These are phyloP conservation scores for Elgaria multicarinata DNA, from an alignment of 2,113 vertebrate species.

Conservation along the genomic window DNA sequence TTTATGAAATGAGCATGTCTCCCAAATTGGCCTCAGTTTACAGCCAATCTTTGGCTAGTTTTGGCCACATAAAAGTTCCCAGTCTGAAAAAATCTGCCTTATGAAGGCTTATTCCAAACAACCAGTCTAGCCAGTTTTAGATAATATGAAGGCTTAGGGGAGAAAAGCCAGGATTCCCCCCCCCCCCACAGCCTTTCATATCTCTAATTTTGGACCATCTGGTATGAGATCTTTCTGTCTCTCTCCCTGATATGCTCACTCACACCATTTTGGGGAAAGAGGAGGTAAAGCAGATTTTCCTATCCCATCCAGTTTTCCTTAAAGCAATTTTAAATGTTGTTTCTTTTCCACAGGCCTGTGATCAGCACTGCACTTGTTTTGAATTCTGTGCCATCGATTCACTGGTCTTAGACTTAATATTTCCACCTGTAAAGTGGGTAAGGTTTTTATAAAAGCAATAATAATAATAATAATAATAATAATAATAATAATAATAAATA, in stretches of 20 bases:
- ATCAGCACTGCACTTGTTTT: background rate
- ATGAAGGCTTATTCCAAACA: background rate
- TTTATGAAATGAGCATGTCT: background rate
- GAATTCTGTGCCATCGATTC: background rate
- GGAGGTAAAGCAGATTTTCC: too few relatives aligned
- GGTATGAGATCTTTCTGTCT: background rate
- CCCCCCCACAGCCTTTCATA: background rate
- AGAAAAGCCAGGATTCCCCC: too few relatives aligned
- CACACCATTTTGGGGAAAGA: background rate
- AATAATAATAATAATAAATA: too few relatives aligned
- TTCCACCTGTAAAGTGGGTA: background rate
- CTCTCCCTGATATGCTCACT: background rate
- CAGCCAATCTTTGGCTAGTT: background rate
- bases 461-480: too few relatives aligned
- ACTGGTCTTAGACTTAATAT: background rate
- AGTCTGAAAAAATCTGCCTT: background rate
- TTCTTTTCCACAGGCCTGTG: background rate
- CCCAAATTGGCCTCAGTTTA: background rate
- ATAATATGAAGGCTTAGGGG: too few relatives aligned
- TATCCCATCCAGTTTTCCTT: background rate
- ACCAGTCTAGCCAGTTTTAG: background rate
- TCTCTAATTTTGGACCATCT: background rate
- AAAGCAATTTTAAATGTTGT: background rate
- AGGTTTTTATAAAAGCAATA: background rate
- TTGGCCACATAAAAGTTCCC: background rate